phyloP scores from a whole-genome alignment of 1,140 invertebrate genomes.

The Cheumatopsyche charites region DNA sequence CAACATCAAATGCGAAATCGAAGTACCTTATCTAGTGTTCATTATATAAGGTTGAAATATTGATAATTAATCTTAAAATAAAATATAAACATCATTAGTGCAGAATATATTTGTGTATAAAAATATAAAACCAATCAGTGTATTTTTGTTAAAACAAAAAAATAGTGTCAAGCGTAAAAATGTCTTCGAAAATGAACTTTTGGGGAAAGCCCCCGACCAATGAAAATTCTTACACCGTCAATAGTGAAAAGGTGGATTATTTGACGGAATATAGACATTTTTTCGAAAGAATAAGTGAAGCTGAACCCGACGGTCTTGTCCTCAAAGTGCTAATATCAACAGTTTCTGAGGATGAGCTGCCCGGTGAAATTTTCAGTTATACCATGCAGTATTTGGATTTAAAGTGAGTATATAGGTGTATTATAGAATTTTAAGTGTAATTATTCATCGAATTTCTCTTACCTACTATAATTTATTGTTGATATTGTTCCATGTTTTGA shows the following conservation, averaged over 20 bases:
- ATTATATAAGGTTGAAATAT: slow-evolving; percentile 8
- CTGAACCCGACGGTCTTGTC: slow-evolving; percentile 75
- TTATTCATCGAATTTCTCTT: background rate
- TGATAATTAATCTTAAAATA: background rate
- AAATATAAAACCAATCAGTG: background rate
- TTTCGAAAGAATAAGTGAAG: slow-evolving; percentile 71
- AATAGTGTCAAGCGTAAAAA: slow-evolving; percentile 22
- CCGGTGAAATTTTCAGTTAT: slow-evolving; percentile 79
- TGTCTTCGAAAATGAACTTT: slow-evolving; percentile 37
- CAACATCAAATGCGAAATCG: background rate
- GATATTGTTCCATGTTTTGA: background rate
- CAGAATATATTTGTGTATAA: background rate
- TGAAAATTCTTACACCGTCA: slow-evolving; percentile 26
- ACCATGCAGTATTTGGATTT: slow-evolving; percentile 76
- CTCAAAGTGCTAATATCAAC: slow-evolving; percentile 70
- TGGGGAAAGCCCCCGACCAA: slow-evolving; percentile 20
- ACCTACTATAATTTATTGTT: background rate
- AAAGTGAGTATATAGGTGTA: slow-evolving; percentile 62
- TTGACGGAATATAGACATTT: slow-evolving; percentile 70
- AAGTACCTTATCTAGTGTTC: slow-evolving; percentile 8
- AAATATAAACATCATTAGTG: background rate
- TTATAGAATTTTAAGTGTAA: background rate
- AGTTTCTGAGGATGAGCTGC: slow-evolving; percentile 70
- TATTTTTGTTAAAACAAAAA: background rate
- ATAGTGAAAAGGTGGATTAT: slow-evolving; percentile 65